A percentile compares a stretch with the other conserved stretches of the same genome.
phyloP scores from a whole-genome alignment of 2,113 vertebrate genomes.

The Malaclemys terrapin region DNA sequence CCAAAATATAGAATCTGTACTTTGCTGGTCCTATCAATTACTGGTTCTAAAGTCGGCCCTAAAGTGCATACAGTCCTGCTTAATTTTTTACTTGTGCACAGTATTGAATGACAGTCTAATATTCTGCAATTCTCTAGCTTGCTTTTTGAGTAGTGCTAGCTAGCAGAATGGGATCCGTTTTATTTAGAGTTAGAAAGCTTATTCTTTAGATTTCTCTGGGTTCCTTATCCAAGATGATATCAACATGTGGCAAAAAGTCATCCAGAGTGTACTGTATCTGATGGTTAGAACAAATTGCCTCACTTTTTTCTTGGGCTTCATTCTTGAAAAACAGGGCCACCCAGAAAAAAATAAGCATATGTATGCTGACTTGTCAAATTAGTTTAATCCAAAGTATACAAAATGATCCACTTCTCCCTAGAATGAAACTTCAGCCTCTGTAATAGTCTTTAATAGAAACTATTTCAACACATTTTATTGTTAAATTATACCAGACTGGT shows the following conservation, averaged over 20 bases:
- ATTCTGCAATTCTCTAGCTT: neutral
- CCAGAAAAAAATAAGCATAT: neutral
- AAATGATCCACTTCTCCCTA: slow-evolving; percentile 60
- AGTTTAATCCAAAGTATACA: slow-evolving; percentile 1
- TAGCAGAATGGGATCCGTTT: slow-evolving; percentile 31
- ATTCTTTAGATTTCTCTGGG: slow-evolving; percentile 30
- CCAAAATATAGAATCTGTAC: neutral
- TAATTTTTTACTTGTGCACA: neutral
- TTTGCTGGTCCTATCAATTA: neutral
- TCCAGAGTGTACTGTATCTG: slow-evolving; percentile 5
- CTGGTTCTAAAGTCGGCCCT: neutral
- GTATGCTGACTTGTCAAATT: slow-evolving; percentile 6
- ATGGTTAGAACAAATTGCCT: slow-evolving; percentile 59
- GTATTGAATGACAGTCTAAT: slow-evolving; percentile 29
- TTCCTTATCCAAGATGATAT: slow-evolving; percentile 67
- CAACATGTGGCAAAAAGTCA: slow-evolving; percentile 65
- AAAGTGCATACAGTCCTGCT: neutral
- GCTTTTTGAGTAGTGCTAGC: slow-evolving; percentile 10
- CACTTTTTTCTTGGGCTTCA: slow-evolving; percentile 69
- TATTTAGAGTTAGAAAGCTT: slow-evolving; percentile 10
- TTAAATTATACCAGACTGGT: neutral
- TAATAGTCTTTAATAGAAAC: slow-evolving; percentile 26
- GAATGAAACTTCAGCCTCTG: neutral
- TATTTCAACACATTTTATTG: neutral
- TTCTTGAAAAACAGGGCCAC: slow-evolving; percentile 57